These are phyloP conservation scores for Mormyrops attenuatus DNA, from an alignment of 2,797 vertebrate genomes.

Conservation along the genomic window DNA sequence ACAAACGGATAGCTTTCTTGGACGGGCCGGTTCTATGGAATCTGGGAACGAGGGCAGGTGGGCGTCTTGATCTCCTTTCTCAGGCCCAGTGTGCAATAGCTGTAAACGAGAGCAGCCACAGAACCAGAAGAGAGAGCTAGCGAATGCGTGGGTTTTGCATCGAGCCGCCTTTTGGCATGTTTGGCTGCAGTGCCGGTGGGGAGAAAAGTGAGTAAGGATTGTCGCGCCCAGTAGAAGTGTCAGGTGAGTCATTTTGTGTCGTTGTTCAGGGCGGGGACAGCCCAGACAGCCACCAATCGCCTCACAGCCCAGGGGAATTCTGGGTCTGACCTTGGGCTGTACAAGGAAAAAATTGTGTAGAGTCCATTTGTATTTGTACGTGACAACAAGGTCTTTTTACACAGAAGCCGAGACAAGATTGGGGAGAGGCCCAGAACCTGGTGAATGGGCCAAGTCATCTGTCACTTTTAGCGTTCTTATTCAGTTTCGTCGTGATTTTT, in stretches of 20 bases:
- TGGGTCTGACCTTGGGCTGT: constrained; percentile 15
- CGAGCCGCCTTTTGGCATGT: constrained; percentile 15
- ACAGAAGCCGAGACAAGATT: constrained; percentile 32
- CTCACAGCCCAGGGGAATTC: constrained; percentile 39
- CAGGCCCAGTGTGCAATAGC: background rate
- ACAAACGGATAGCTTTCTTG: background rate
- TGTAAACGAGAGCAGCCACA: background rate
- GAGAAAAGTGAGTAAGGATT: constrained; percentile 55
- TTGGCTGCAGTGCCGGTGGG: constrained; percentile 39
- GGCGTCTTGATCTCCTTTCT: background rate
- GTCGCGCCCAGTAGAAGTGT: constrained; percentile 50
- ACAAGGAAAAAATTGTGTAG: constrained; percentile 44
- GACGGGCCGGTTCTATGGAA: background rate
- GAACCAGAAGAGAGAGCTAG: background rate
- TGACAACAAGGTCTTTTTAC: constrained; percentile 48
- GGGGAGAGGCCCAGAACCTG: constrained; percentile 32
- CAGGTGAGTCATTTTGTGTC: constrained; percentile 65
- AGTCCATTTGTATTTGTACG: constrained; percentile 40
- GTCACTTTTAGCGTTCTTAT: constrained; percentile 31
- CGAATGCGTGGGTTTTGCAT: background rate
- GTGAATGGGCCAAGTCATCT: constrained; percentile 45
- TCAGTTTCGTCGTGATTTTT: background rate
- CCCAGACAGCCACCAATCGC: constrained; percentile 46
- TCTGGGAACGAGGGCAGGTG: background rate
- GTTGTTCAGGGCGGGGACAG: constrained; percentile 56